These are phyloP conservation scores for Tringa solitaria DNA, from an alignment of 2,113 vertebrate genomes.

Conservation along the genomic window DNA sequence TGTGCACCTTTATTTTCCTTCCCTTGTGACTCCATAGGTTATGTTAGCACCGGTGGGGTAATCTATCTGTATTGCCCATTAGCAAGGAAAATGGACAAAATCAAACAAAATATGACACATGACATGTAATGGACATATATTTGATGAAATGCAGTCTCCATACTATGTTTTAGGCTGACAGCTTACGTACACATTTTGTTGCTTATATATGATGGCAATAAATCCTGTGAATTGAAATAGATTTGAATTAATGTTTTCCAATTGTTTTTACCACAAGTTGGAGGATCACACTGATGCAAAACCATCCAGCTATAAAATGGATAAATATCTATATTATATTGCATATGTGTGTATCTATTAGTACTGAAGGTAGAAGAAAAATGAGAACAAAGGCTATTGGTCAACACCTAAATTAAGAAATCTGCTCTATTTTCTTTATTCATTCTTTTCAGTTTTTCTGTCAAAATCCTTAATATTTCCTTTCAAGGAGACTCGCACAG, in stretches of 20 bases:
- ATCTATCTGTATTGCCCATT: neutral
- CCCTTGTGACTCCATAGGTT: neutral
- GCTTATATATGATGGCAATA: neutral
- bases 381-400: neutral
- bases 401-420: neutral
- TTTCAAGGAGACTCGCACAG: neutral
- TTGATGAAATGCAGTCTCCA: neutral
- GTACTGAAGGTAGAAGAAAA: neutral
- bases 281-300: neutral
- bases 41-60: neutral
- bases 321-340: neutral
- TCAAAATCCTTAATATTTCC: neutral
- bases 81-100: constrained; percentile 5
- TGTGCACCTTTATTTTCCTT: neutral
- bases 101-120: neutral
- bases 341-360: neutral
- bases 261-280: neutral
- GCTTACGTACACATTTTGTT: neutral
- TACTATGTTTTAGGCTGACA: neutral
- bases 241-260: neutral
- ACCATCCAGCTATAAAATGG: neutral
- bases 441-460: neutral
- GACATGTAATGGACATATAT: neutral
- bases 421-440: neutral
- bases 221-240: neutral